These are phyloP conservation scores for Trichogramma dendrolimi DNA, from an alignment of 2,888 invertebrate species.

Conservation along the genomic window DNA sequence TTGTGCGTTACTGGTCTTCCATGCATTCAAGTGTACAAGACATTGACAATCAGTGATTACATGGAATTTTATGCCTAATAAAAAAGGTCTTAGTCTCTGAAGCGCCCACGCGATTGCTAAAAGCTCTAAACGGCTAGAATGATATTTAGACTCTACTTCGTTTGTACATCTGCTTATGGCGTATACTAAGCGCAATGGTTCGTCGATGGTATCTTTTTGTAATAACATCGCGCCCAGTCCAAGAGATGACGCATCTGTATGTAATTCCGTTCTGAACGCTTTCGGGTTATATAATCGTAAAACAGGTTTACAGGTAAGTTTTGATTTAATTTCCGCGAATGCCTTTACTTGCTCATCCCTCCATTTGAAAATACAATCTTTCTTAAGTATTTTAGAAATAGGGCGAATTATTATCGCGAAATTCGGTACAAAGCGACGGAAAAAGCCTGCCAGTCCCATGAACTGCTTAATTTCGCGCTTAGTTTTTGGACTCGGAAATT, in stretches of 20 bases:
- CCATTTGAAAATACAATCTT: too few relatives aligned
- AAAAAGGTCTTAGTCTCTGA: constrained; percentile 16
- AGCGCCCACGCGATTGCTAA: background rate
- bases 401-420: too few relatives aligned
- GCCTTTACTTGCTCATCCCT: too few relatives aligned
- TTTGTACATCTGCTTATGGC: too few relatives aligned
- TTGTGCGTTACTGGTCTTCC: constrained; percentile 17
- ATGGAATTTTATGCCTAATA: constrained; percentile 27
- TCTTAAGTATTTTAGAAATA: too few relatives aligned
- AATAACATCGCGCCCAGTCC: constrained; percentile 25
- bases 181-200: constrained; percentile 18
- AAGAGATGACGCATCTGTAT: constrained; percentile 22
- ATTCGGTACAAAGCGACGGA: too few relatives aligned
- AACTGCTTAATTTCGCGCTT: too few relatives aligned
- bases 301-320: background rate
- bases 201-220: constrained; percentile 21
- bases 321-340: too few relatives aligned
- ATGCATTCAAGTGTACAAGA: constrained; percentile 26
- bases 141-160: constrained; percentile 26
- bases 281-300: constrained; percentile 13
- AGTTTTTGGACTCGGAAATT: too few relatives aligned
- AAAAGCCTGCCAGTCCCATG: too few relatives aligned
- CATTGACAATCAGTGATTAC: constrained; percentile 32
- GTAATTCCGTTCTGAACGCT: constrained; percentile 15
- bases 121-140: constrained; percentile 34